These are phyloP conservation scores for Pristionchus maxplancki DNA, from an alignment of 2,888 invertebrate genomes.

Conservation along the genomic window DNA sequence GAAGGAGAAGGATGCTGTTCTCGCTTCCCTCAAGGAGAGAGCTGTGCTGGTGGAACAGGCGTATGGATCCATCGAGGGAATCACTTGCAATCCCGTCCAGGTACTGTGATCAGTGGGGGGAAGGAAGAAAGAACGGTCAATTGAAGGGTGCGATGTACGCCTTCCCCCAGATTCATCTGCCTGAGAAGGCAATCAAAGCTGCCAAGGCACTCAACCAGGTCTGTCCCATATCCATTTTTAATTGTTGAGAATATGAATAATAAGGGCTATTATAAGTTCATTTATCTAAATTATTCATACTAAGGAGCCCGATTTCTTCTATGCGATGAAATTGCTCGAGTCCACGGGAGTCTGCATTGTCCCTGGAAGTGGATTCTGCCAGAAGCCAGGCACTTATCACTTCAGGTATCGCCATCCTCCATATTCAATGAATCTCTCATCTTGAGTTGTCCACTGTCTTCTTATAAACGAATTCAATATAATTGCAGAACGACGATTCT, in stretches of 20 bases:
- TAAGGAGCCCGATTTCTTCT: conserved; percentile 90
- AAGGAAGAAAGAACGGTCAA: neutral
- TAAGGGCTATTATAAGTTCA: no score
- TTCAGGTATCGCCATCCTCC: conserved; percentile 83
- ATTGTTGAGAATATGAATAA: no score
- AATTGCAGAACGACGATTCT: conserved; percentile 75
- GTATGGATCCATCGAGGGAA: conserved; percentile 91
- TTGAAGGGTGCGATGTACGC: conserved; percentile 97
- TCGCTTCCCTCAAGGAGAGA: conserved; percentile 80
- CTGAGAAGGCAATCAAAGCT: conserved; percentile 88
- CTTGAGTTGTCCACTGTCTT: no score
- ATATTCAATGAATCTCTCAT: no score
- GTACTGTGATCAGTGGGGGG: neutral
- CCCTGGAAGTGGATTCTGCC: conserved; percentile 94
- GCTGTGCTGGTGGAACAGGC: conserved; percentile 90
- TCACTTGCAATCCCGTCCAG: conserved; percentile 85
- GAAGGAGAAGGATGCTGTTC: conserved; percentile 76
- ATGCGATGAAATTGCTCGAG: conserved; percentile 93
- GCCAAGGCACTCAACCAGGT: conserved; percentile 82
- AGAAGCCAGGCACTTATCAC: conserved; percentile 93
- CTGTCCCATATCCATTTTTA: neutral
- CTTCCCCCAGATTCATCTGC: conserved; percentile 90
- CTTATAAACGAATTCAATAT: no score
- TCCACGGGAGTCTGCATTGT: conserved; percentile 91
- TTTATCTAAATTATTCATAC: no score